Conservation (phyloP, 2,797 vertebrate species). For the Anabacerthia variegaticeps region DNA sequence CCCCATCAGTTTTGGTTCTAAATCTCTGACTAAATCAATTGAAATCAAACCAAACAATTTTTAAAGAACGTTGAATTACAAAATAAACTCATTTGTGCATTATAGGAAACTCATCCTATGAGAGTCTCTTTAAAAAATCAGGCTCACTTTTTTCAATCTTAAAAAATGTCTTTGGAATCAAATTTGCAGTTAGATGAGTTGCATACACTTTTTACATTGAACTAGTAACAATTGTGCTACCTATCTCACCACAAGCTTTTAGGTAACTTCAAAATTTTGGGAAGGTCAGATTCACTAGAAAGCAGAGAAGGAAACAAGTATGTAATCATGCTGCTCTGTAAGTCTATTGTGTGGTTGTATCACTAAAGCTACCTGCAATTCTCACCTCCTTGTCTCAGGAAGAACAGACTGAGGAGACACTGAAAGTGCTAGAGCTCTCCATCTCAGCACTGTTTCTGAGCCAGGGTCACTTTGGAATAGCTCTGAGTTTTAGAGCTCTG, state of each 20-base stretch:
- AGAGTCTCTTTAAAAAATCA: not conserved
- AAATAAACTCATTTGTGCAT: not conserved
- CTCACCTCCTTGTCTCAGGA: not conserved
- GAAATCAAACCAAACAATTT: not conserved
- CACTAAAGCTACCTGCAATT: not conserved
- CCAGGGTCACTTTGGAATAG: not conserved
- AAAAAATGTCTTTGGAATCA: not conserved
- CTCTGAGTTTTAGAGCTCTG: not conserved
- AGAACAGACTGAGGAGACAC: not conserved
- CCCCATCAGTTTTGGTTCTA: not conserved
- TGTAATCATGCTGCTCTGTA: not conserved
- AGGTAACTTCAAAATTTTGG: not conserved
- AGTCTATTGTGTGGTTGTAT: not conserved
- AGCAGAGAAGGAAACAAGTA: not conserved
- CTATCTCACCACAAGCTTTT: not conserved
- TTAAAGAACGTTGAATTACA: not conserved
- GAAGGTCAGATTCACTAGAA: not conserved
- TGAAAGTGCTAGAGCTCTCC: not conserved
- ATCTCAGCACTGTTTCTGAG: not conserved
- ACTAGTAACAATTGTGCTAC: not conserved
- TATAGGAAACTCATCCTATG: not conserved
- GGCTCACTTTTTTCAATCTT: not conserved
- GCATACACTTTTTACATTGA: not conserved
- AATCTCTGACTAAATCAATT: not conserved
- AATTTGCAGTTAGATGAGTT: not conserved